Percentiles rank a stretch among this genome's conserved stretches.
Conservation (phyloP, 2,797 vertebrate species). For the Hippopotamyrus pictus region DNA sequence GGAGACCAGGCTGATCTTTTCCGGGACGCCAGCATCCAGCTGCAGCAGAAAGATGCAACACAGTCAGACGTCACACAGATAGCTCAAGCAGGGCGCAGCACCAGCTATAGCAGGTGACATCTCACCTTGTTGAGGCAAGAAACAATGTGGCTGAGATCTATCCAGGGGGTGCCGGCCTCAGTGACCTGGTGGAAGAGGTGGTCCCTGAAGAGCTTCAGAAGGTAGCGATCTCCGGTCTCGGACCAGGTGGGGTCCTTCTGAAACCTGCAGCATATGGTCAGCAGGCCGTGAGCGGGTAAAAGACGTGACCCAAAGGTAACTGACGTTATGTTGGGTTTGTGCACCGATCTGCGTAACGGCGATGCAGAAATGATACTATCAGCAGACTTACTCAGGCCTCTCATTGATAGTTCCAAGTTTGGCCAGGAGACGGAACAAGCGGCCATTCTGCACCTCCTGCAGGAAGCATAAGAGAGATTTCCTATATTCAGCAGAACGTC, state of each 20-base stretch:
- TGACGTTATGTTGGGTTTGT: background rate
- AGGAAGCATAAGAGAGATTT: constrained; percentile 40
- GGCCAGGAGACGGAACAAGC: constrained; percentile 92
- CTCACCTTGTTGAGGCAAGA: constrained; percentile 99
- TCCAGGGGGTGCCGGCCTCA: constrained; percentile 93
- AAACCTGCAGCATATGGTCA: constrained; percentile 52
- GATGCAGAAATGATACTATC: background rate
- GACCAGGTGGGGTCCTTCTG: constrained; percentile 77
- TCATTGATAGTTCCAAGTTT: constrained; percentile 99
- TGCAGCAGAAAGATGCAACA: constrained; percentile 40
- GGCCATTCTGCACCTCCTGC: constrained; percentile 97
- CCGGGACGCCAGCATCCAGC: constrained; percentile 95
- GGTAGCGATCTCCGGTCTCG: constrained; percentile 74
- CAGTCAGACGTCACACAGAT: background rate
- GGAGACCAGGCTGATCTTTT: constrained; percentile 98
- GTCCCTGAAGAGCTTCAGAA: constrained; percentile 75
- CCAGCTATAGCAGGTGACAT: background rate
- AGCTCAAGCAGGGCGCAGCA: background rate
- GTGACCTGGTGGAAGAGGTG: constrained; percentile 86
- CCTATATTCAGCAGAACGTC: background rate
- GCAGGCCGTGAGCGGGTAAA: background rate
- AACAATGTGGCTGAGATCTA: constrained; percentile 98
- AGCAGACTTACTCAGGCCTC: constrained; percentile 85
- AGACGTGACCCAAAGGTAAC: background rate
- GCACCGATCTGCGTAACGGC: background rate